Conservation (phyloP, 1,140 invertebrate genomes). For the Micrasema minimum region DNA sequence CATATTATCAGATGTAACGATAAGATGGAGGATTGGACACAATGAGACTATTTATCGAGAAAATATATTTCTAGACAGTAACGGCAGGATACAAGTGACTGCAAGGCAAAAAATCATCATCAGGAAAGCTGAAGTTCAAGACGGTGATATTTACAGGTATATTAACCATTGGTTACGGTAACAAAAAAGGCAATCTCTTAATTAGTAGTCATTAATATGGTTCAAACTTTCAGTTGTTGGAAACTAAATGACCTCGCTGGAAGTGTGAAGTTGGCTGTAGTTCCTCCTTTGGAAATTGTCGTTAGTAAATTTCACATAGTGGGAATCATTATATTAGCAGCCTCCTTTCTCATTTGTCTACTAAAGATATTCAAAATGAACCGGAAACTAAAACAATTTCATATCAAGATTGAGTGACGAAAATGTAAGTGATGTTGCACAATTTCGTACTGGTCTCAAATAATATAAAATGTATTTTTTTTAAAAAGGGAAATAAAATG, state of each 20-base stretch:
- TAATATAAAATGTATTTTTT: too few species aligned
- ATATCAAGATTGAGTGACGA: not conserved
- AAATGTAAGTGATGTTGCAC: too few species aligned
- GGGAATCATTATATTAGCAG: not conserved
- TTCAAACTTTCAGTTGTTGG: conserved; percentile 75
- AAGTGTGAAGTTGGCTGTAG: conserved; percentile 68
- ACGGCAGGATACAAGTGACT: conserved; percentile 33
- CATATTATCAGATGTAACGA: conserved; percentile 63
- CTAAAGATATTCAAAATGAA: conserved; percentile 1
- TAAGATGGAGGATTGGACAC: conserved; percentile 65
- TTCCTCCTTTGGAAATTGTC: not conserved
- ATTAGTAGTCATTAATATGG: too few species aligned
- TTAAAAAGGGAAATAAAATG: too few species aligned
- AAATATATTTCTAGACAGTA: conserved; percentile 37
- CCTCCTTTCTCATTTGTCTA: conserved; percentile 3
- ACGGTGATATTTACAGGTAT: conserved; percentile 70
- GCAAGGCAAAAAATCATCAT: conserved; percentile 32
- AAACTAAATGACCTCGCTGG: conserved; percentile 69
- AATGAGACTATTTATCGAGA: conserved; percentile 2
- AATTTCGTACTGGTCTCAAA: too few species aligned
- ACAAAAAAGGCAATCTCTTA: too few species aligned
- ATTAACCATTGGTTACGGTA: too few species aligned
- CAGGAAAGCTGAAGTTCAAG: conserved; percentile 55
- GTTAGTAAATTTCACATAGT: not conserved
- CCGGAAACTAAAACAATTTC: not conserved